Conservation (phyloP, 2,888 invertebrate genomes). For the Sceliomorpha sp. region DNA sequence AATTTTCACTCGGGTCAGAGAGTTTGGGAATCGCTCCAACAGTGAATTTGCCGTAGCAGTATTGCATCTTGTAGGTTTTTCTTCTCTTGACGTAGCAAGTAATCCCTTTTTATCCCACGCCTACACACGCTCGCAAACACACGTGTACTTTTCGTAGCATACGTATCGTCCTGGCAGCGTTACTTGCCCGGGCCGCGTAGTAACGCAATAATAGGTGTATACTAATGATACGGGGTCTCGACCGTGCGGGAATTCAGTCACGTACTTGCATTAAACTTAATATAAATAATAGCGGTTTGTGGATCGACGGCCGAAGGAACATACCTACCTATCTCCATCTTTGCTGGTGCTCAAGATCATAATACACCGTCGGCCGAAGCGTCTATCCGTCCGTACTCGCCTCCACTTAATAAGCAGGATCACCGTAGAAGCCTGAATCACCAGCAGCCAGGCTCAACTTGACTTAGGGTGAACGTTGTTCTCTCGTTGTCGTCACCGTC, state of each 20-base stretch:
- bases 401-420: constrained; percentile 80
- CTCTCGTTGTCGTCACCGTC: constrained; percentile 43
- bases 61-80: constrained; percentile 6
- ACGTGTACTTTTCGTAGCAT: constrained; percentile 36
- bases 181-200: constrained; percentile 63
- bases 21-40: constrained; percentile 45
- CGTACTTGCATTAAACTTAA: constrained; percentile 81
- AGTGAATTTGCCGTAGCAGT: constrained; percentile 29
- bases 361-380: constrained; percentile 68
- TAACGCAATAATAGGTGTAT: constrained; percentile 80
- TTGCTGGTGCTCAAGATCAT: constrained; percentile 69
- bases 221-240: constrained; percentile 78
- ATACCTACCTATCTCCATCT: constrained; percentile 78
- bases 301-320: constrained; percentile 61
- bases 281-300: constrained; percentile 81
- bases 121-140: constrained; percentile 28
- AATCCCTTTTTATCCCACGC: constrained; percentile 49
- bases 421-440: constrained; percentile 73
- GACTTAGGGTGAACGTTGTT: constrained; percentile 29
- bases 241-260: constrained; percentile 76
- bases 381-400: constrained; percentile 66
- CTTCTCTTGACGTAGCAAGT: constrained; percentile 6
- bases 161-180: constrained; percentile 30
- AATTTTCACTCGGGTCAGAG: constrained; percentile 3
- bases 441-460: constrained; percentile 65